Evolutionary conservation across 2,797 vertebrate genomes (phyloP).

Genomic region (Merluccius polli): DNA sequence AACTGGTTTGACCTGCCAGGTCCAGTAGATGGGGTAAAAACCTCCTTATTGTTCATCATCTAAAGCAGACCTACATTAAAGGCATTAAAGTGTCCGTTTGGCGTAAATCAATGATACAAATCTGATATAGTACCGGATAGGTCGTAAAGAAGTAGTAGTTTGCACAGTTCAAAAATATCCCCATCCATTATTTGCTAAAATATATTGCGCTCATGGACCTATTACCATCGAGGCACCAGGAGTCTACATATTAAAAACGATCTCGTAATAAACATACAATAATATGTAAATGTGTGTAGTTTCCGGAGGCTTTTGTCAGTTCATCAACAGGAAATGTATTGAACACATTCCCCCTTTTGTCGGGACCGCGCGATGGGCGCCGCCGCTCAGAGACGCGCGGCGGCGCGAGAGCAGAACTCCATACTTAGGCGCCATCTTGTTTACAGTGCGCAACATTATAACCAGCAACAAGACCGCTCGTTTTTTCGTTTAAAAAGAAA

Average conservation of each 20-base stretch:
- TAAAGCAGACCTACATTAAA: not conserved
- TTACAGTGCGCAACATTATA: conserved; percentile 21
- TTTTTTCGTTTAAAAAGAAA: not conserved
- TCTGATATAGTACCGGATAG: not conserved
- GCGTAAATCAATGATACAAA: not conserved
- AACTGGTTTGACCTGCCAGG: not conserved
- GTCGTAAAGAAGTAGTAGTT: not conserved
- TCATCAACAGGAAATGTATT: conserved; percentile 61
- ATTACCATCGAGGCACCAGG: not conserved
- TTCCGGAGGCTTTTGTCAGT: conserved; percentile 3
- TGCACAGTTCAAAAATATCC: not conserved
- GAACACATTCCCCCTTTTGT: not conserved
- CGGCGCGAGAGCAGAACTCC: conserved; percentile 18
- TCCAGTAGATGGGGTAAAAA: conserved; percentile 62
- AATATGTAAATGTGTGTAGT: not conserved
- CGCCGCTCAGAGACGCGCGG: conserved; percentile 51
- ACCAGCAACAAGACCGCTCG: not conserved
- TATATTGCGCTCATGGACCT: not conserved
- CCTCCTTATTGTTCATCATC: conserved; percentile 5
- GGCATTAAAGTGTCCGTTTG: not conserved
- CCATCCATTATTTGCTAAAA: not conserved
- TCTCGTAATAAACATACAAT: not conserved
- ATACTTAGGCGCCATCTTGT: conserved; percentile 68
- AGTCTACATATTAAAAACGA: not conserved
- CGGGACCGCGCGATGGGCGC: conserved; percentile 51